These are phyloP conservation scores for Coccyzus lansbergi DNA, from an alignment of 2,797 vertebrate species.

Conservation along the genomic window DNA sequence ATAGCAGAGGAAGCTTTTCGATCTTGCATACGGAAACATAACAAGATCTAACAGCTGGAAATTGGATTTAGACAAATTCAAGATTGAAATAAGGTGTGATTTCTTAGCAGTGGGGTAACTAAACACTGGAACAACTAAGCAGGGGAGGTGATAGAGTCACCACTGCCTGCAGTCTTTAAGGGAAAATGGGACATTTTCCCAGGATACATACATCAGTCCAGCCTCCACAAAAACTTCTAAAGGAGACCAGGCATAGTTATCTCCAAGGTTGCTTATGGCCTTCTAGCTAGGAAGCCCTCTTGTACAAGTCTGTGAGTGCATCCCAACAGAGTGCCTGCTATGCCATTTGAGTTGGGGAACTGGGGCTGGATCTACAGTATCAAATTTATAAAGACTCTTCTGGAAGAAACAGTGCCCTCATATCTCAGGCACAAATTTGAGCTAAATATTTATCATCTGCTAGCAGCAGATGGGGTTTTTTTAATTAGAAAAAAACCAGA, in stretches of 20 bases:
- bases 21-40: neutral
- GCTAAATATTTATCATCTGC: constrained; percentile 54
- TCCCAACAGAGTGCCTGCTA: neutral
- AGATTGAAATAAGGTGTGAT: neutral
- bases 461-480: constrained; percentile 50
- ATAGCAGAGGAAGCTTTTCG: neutral
- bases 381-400: neutral
- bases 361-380: neutral
- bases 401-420: neutral
- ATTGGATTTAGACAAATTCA: neutral
- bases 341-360: neutral
- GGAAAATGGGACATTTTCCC: neutral
- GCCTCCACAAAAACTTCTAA: neutral
- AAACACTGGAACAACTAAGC: neutral
- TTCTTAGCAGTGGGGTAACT: neutral
- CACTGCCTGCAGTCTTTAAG: neutral
- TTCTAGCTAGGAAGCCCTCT: neutral
- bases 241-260: neutral
- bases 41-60: neutral
- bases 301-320: neutral
- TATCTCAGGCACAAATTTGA: constrained; percentile 18
- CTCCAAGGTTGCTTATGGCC: neutral
- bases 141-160: neutral
- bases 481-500: neutral
- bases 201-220: neutral